Percentiles rank a stretch among this genome's conserved stretches.
Conservation (phyloP, 1,140 invertebrate genomes). For the Camponotus floridanus region DNA sequence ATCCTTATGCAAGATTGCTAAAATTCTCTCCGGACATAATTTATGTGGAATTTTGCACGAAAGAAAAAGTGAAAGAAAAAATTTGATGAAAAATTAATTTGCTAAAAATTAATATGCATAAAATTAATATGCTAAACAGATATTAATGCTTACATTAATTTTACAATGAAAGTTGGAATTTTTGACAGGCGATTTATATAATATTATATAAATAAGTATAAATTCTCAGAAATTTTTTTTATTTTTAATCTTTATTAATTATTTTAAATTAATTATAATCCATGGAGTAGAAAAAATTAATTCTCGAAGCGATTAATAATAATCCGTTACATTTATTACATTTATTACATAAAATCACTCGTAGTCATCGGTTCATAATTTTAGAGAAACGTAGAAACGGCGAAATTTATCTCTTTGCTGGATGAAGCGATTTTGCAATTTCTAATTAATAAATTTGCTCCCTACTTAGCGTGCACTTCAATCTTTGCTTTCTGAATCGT, state of each 20-base stretch:
- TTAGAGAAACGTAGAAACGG: not conserved
- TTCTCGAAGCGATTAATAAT: no score
- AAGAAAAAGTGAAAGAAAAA: not conserved
- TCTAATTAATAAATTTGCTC: not conserved
- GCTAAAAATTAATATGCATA: not conserved
- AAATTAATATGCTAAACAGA: not conserved
- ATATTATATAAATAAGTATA: not conserved
- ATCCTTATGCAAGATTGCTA: not conserved
- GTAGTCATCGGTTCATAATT: conserved; percentile 2
- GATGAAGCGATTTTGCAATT: not conserved
- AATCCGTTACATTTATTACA: no score
- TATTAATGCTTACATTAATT: not conserved
- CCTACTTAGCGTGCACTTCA: not conserved
- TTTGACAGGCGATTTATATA: not conserved
- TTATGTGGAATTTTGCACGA: not conserved
- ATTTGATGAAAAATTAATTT: not conserved
- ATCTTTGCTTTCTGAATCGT: conserved; percentile 19
- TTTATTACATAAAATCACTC: not conserved
- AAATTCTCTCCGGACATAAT: not conserved
- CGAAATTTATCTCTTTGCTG: not conserved
- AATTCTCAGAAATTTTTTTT: not conserved
- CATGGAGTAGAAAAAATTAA: not conserved
- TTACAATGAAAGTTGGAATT: not conserved
- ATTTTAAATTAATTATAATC: not conserved
- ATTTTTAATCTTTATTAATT: not conserved